Evolutionary conservation across 1,140 invertebrate genomes (phyloP).

Genomic region (Drosophila mayri): DNA sequence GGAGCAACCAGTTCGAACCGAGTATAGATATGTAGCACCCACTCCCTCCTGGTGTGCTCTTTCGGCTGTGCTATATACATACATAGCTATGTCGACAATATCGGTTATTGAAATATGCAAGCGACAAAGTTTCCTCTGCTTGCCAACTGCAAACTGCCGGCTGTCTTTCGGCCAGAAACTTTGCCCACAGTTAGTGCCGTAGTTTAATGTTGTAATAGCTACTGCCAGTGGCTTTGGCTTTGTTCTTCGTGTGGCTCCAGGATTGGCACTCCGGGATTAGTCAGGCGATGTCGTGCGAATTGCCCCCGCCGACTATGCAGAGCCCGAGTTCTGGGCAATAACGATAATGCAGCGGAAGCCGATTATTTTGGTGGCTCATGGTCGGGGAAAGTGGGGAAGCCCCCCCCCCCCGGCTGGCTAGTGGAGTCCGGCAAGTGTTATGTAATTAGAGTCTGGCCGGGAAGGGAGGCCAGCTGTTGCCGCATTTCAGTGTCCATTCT

Average conservation of each 20-base stretch:
- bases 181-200: slow-evolving; percentile 8
- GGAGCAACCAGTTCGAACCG: not conserved
- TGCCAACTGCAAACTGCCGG: slow-evolving; percentile 27
- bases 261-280: slow-evolving; percentile 36
- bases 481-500: slow-evolving; percentile 42
- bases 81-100: slow-evolving; percentile 46
- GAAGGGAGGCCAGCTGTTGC: slow-evolving; percentile 12
- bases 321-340: slow-evolving; percentile 16
- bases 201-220: not conserved
- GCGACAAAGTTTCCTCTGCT: slow-evolving; percentile 7
- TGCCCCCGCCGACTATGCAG: slow-evolving; percentile 3
- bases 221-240: slow-evolving; percentile 6
- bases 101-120: slow-evolving; percentile 66
- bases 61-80: not conserved
- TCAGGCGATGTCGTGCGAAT: slow-evolving; percentile 24
- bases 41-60: not conserved
- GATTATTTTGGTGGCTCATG: slow-evolving; percentile 9
- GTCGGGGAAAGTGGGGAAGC: too few species aligned
- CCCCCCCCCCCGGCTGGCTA: too few species aligned
- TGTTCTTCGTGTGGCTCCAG: not conserved
- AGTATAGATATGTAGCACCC: not conserved
- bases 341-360: slow-evolving; percentile 40
- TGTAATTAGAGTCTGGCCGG: slow-evolving; percentile 27
- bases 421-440: slow-evolving; percentile 13
- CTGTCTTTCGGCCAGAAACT: slow-evolving; percentile 31